Conservation (phyloP, 2,888 invertebrate genomes). For the Gonocerus acuteangulatus region DNA sequence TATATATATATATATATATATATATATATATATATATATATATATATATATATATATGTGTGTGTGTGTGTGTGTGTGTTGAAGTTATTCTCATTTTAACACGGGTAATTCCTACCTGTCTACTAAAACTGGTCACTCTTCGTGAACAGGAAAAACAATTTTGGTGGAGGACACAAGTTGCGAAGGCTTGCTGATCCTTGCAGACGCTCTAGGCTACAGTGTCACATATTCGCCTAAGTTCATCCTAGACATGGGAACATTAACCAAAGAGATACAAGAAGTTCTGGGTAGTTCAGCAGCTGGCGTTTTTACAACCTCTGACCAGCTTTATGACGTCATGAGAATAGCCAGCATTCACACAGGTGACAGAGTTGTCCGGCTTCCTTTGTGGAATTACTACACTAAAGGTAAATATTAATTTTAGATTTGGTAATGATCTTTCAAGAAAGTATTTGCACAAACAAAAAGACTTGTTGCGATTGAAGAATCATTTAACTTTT, state of each 20-base stretch:
- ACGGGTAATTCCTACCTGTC: too few species aligned
- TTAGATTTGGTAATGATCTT: too few species aligned
- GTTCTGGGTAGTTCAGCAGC: constrained; percentile 60
- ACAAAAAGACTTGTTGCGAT: too few species aligned
- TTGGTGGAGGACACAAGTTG: constrained; percentile 68
- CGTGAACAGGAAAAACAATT: constrained; percentile 65
- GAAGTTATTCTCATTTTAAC: too few species aligned
- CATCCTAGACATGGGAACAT: constrained; percentile 70
- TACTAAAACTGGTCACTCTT: too few species aligned
- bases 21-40: too few species aligned
- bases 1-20: too few species aligned
- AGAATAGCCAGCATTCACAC: constrained; percentile 61
- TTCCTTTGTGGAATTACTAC: constrained; percentile 53
- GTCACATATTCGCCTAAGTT: constrained; percentile 63
- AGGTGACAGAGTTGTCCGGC: constrained; percentile 75
- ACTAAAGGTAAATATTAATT: constrained; percentile 12
- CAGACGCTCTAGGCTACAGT: constrained; percentile 72
- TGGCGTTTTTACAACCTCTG: constrained; percentile 67
- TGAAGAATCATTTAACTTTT: too few species aligned
- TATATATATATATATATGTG: too few species aligned
- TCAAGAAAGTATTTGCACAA: too few species aligned
- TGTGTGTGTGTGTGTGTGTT: too few species aligned
- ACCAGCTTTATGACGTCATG: constrained; percentile 58
- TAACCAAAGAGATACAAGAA: constrained; percentile 60
- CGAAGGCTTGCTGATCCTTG: constrained; percentile 68